Evolutionary conservation across 1,140 invertebrate species (phyloP), one percentile per base, ranked within the genome.

Genomic region (Cherax destructor): DNA sequence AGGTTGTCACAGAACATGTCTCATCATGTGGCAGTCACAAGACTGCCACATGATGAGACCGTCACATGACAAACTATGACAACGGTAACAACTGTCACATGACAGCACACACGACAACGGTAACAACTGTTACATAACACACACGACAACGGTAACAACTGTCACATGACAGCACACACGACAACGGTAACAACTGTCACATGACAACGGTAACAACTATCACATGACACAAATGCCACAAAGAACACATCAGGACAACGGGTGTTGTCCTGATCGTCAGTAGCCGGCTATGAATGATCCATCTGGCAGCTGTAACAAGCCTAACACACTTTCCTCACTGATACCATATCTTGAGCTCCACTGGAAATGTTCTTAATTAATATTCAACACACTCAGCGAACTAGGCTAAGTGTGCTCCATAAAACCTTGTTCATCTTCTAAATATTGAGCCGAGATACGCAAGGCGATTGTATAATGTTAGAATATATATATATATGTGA

Each of bases 271-370:
- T 52, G 16, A 49, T 21, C 78, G 47, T 79, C 52, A 18, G 61
- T 72, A 85, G 74, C 49, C 47, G 65, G 83, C 65, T 65, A 85
- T 85, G 83, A 85, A 85, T 85, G 5, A 74, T 74, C 72, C 47
- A 85, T 85, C 83, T 21, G 83, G 74, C 83, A 85, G 83, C 83
- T 85, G 65, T 85, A 85, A 85, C 83, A 69, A 85, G 83, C 78
- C 47, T 50, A 21, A 79, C 78, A 47, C 7, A 9, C 61, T 47
- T 13, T 18, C 69, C 47, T 41, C 30, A 72, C 4, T 30, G 61
- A 50, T 30, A 47, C 83, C 69, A 49, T 65, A 49, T 83, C 59
- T 30, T 11, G 56, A 41, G 30, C 30, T 41, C 30, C 56, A 16
- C 16, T 16, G 56, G 56, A 59, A 59, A 9, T 59, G 3, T 16